Evolutionary conservation across 1,140 invertebrate species (phyloP).

Genomic region (Tetragonula clypearis): DNA sequence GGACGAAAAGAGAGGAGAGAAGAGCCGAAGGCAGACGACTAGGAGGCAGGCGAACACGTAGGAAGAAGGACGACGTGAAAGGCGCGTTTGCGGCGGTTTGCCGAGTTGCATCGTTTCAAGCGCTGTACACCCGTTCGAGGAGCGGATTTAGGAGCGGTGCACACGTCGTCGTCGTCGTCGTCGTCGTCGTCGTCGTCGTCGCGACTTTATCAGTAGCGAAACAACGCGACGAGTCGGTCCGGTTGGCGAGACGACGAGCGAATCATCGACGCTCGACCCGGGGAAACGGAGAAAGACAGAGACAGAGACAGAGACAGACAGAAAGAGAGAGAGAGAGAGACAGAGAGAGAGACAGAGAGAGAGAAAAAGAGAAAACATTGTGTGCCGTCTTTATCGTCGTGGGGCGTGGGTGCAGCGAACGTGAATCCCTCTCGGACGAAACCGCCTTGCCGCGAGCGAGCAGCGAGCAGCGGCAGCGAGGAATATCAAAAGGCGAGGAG

Average conservation of each 20-base stretch:
- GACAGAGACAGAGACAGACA: neutral
- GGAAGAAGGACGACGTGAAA: neutral
- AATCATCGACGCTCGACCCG: conserved; percentile 21
- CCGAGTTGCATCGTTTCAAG: conserved; percentile 6
- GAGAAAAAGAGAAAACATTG: conserved; percentile 42
- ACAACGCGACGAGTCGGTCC: conserved; percentile 5
- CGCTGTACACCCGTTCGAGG: neutral
- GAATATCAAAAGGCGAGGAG: conserved; percentile 10
- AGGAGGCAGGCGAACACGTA: neutral
- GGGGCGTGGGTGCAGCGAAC: conserved; percentile 60
- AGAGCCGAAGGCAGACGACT: neutral
- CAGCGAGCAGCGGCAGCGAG: neutral
- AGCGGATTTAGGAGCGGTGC: conserved; percentile 34
- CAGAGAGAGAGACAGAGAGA: neutral
- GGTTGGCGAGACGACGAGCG: neutral
- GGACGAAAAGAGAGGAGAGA: neutral
- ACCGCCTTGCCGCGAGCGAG: neutral
- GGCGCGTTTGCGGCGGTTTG: conserved; percentile 21
- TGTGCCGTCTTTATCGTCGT: conserved; percentile 36
- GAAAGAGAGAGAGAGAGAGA: too few relatives aligned
- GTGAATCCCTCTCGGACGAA: conserved; percentile 1
- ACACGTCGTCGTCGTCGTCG: conserved; percentile 13
- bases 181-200: conserved; percentile 15
- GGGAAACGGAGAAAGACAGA: conserved; percentile 32
- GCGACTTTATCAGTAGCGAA: conserved; percentile 24